These are phyloP conservation scores for Hypocryptadius cinnamomeus DNA, from an alignment of 2,113 vertebrate species.

Conservation along the genomic window DNA sequence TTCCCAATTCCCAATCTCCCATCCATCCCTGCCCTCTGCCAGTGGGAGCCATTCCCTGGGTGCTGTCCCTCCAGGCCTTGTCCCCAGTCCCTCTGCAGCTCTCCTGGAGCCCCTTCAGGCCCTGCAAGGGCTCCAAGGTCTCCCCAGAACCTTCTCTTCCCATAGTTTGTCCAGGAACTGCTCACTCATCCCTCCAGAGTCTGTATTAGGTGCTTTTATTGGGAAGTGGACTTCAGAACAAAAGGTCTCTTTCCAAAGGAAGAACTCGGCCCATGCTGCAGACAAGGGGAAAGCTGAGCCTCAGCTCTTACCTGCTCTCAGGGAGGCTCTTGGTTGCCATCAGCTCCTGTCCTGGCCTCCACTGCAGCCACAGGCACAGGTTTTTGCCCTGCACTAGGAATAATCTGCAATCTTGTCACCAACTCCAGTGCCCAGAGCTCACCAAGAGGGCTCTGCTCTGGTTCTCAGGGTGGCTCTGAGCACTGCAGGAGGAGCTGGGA, in stretches of 20 bases:
- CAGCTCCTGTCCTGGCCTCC: neutral
- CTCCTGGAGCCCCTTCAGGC: neutral
- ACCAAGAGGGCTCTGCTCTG: neutral
- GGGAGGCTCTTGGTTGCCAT: neutral
- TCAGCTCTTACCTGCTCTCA: neutral
- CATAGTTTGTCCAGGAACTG: neutral
- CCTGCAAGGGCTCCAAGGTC: accelerated
- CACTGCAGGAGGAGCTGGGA: neutral
- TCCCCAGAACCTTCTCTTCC: neutral
- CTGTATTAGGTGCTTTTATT: accelerated
- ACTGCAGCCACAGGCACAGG: neutral
- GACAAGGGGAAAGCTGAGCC: neutral
- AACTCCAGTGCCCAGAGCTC: neutral
- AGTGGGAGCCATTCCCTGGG: neutral
- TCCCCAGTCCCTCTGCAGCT: neutral
- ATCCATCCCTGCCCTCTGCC: accelerated
- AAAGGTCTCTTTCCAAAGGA: neutral
- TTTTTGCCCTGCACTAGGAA: neutral
- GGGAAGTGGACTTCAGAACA: neutral
- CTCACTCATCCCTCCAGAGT: neutral
- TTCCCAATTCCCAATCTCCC: neutral
- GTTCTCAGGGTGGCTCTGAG: neutral
- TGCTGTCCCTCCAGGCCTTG: neutral
- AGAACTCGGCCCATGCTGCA: neutral
- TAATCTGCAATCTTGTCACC: neutral